A percentile compares a stretch with the other conserved stretches of the same genome.
Evolutionary conservation across 2,113 vertebrate species (phyloP).

Genomic region (Heterotis niloticus): DNA sequence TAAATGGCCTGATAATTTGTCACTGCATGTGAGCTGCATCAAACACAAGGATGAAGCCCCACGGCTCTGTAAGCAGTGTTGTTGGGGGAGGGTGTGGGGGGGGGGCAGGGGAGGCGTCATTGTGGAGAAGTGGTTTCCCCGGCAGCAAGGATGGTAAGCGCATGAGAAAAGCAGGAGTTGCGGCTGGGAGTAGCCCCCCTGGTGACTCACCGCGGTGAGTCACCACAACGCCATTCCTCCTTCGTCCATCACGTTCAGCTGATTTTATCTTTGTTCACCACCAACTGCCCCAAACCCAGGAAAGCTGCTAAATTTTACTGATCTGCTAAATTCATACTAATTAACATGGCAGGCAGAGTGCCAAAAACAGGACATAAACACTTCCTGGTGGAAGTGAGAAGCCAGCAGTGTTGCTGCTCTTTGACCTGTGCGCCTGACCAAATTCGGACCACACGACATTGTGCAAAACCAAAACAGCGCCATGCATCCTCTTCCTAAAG

Average conservation of each 20-base stretch:
- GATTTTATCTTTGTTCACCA: constrained; percentile 45
- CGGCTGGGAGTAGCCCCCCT: constrained; percentile 35
- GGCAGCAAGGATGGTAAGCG: constrained; percentile 36
- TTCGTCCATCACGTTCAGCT: constrained; percentile 62
- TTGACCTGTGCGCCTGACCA: neutral
- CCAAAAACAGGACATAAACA: neutral
- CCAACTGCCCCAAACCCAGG: neutral
- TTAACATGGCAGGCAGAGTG: neutral
- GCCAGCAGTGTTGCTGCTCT: neutral
- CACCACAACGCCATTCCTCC: constrained; percentile 64
- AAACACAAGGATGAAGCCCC: neutral
- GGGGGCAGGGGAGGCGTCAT: constrained; percentile 28
- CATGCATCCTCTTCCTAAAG: neutral
- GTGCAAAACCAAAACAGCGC: neutral
- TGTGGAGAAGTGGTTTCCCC: no score
- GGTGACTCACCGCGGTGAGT: constrained; percentile 67
- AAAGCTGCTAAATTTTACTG: no score
- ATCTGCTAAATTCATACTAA: neutral
- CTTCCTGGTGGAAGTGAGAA: neutral
- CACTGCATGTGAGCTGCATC: no score
- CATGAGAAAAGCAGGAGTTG: neutral
- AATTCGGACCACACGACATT: neutral
- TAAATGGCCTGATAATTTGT: no score
- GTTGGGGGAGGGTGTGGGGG: neutral
- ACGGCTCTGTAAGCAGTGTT: constrained; percentile 10